Evolutionary conservation across 2,888 invertebrate species (phyloP), one percentile per base, ranked within the genome.

Genomic region (Drosophila monieri): DNA sequence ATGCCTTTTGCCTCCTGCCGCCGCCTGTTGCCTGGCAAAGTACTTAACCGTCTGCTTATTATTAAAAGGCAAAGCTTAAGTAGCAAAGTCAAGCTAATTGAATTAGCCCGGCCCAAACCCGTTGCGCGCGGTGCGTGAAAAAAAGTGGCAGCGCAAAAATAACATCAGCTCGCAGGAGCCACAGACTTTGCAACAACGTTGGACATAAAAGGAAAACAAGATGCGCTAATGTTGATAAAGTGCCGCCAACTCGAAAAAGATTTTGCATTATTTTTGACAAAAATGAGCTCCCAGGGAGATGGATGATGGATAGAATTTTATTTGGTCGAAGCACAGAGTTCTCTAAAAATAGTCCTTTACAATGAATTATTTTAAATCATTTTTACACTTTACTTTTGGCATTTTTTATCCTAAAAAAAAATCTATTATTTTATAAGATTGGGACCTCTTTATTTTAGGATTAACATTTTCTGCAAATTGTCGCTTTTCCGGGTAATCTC

Each of bases 1-100:
- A 32, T 32, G 32, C 12, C 32, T 12, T 12, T 4, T 32, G 12
- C 32, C 32, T 12, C 32, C 4, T 32, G 32, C 32, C 12, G 4
- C 12, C 10, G 12, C 37, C 59, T 48, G 74, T 70, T 78, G 70
- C 64, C 75, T 44, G 53, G 79, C 49, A 76, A 78, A 80, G 81
- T 81, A 85, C 79, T 85, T 85, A 79, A 77, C 79, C 66, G 80
- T 81, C 80, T 81, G 80, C 80, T 81, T 81, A 76, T 81, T 81
- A 81, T 85, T 81, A 81, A 81, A 73, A 85, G 83, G 85, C 78
- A 80, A 64, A 78, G 81, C 83, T 81, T 83, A 81, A 81, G 81
- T 85, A 83, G 80, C 84, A 85, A 80, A 81, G 85, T 85, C 83
- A 83, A 80, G 85, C 80, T 85, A 81, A 81, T 81, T 81, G 83